A percentile compares a stretch with the other conserved stretches of the same genome.
Evolutionary conservation across 2,797 vertebrate species (phyloP).

Genomic region (Pipistrellus pipistrellus): DNA sequence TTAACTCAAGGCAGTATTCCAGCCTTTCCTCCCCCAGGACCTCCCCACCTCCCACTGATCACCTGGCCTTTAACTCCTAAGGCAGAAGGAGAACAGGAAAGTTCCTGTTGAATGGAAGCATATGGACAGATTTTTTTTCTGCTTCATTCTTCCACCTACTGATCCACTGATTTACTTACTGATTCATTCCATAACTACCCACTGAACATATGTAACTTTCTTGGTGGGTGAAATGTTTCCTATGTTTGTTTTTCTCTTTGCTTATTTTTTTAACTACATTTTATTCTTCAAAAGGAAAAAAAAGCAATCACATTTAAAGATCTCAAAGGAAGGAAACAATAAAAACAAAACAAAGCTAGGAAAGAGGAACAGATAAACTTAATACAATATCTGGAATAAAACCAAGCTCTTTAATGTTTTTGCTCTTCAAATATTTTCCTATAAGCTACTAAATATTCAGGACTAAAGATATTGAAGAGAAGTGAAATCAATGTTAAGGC

Average conservation of each 20-base stretch:
- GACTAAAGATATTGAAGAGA: neutral
- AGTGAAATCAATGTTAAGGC: neutral
- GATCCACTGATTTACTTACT: neutral
- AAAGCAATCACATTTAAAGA: neutral
- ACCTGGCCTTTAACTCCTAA: neutral
- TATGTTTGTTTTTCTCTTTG: neutral
- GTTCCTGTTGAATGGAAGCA: neutral
- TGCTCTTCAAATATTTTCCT: neutral
- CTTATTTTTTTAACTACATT: neutral
- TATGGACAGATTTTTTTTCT: neutral
- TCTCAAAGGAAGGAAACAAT: neutral
- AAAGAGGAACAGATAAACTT: neutral
- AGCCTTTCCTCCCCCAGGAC: accelerated
- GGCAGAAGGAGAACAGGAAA: neutral
- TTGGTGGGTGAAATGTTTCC: neutral
- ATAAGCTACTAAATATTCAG: neutral
- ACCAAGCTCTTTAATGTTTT: neutral
- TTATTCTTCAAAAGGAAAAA: slow-evolving; percentile 19
- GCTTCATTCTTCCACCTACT: neutral
- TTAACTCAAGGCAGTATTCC: neutral
- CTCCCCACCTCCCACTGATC: neutral
- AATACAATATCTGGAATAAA: neutral
- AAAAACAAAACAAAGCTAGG: neutral
- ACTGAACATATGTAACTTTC: neutral
- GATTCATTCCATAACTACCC: neutral